A percentile compares a stretch with the other conserved stretches of the same genome.
These are phyloP conservation scores for Liposcelis brunnea DNA, from an alignment of 2,888 invertebrate genomes.

Conservation along the genomic window DNA sequence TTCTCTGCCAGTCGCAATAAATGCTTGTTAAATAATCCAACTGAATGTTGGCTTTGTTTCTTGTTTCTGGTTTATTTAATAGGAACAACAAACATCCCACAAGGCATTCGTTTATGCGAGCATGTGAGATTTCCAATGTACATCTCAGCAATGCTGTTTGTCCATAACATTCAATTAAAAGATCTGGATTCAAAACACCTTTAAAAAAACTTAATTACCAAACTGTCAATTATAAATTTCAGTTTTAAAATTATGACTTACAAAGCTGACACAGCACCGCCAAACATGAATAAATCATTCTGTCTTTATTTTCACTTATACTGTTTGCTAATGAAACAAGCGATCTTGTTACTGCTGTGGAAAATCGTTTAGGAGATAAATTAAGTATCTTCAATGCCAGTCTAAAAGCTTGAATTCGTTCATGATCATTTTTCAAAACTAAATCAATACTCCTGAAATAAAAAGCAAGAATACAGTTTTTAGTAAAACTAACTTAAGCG, in stretches of 20 bases:
- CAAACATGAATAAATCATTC: constrained; percentile 66
- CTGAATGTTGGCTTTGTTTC: constrained; percentile 57
- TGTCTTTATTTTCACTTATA: constrained; percentile 61
- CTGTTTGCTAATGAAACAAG: constrained; percentile 69
- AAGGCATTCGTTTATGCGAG: constrained; percentile 77
- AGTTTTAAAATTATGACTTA: constrained; percentile 23
- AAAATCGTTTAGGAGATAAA: constrained; percentile 47
- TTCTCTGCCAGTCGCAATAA: constrained; percentile 70
- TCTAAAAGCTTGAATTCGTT: constrained; percentile 79
- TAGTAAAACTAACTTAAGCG: constrained; percentile 1
- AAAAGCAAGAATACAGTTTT: constrained; percentile 4
- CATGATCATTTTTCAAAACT: constrained; percentile 58
- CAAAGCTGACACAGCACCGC: constrained; percentile 81
- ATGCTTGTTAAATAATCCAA: constrained; percentile 80
- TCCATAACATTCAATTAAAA: constrained; percentile 66
- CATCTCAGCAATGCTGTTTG: constrained; percentile 67
- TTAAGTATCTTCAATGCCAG: constrained; percentile 54
- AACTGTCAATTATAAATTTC: background rate
- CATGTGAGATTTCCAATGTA: constrained; percentile 68
- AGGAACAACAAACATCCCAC: constrained; percentile 74
- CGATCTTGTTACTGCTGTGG: constrained; percentile 58
- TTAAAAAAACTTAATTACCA: constrained; percentile 17
- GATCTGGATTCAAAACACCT: constrained; percentile 66
- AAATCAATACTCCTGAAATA: constrained; percentile 67
- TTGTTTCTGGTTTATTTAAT: constrained; percentile 65